Conservation (phyloP, 2,113 vertebrate species). For the Brachyhypopomus occidentalis region DNA sequence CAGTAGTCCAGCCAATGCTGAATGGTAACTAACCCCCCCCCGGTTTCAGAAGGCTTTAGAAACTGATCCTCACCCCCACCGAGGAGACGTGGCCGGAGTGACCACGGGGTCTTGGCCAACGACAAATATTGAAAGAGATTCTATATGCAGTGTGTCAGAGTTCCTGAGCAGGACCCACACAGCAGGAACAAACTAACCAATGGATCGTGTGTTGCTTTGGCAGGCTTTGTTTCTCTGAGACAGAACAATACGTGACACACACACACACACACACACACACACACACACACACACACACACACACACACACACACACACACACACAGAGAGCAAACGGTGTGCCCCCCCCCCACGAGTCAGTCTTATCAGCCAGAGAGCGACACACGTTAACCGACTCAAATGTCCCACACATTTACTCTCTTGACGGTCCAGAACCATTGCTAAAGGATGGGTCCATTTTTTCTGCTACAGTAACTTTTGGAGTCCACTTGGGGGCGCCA, state of each 20-base stretch:
- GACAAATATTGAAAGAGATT: background rate
- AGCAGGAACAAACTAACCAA: conserved; percentile 39
- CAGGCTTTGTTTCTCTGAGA: conserved; percentile 52
- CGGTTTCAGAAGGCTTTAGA: conserved; percentile 40
- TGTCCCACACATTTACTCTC: conserved; percentile 51
- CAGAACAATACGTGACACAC: conserved; percentile 55
- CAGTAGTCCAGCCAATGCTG: conserved; percentile 24
- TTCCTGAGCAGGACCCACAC: conserved; percentile 68
- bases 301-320: conserved; percentile 37
- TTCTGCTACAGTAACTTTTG: conserved; percentile 13
- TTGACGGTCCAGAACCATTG: conserved; percentile 47
- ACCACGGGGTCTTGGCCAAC: background rate
- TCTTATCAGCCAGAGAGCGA: conserved; percentile 55
- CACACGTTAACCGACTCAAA: conserved; percentile 13
- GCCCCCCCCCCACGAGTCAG: conserved; percentile 41
- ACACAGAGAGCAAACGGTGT: conserved; percentile 24
- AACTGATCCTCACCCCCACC: background rate
- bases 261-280: conserved; percentile 45
- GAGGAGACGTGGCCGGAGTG: too few species aligned
- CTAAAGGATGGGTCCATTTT: background rate
- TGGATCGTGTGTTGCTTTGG: conserved; percentile 63
- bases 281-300: conserved; percentile 47
- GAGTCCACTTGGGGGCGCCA: conserved; percentile 42
- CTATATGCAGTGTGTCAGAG: conserved; percentile 16
- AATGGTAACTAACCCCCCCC: background rate